Evolutionary conservation across 2,888 invertebrate genomes (phyloP), one percentile per base, ranked within the genome.

Genomic region (Cheilosia scutellata): DNA sequence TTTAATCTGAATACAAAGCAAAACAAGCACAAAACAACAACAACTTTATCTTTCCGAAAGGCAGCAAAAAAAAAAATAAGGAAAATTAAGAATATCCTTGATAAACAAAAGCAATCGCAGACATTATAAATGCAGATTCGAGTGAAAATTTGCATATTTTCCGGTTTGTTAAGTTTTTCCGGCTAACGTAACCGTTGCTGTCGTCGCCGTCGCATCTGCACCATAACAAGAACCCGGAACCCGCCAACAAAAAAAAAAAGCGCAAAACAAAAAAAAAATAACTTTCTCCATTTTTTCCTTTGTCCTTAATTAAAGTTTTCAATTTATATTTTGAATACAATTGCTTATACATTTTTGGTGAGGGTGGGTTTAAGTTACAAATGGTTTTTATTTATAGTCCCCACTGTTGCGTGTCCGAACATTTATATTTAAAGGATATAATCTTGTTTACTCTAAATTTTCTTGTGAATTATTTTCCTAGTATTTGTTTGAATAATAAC

Each of bases 161-260:
- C 83, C 83, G 79, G 83, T 84, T 84, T 84, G 79, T 84, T 84
- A 84, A 75, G 79, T 74, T 83, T 65, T 75, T 75, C 79, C 63
- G 79, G 79, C 55, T 63, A 83, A 57, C 68, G 44, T 66, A 82
- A 49, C 55, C 55, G 27, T 77, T 53, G 27, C 60, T 57, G 47
- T 47, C 68, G 65, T 76, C 47, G 29, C 47, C 47, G 55, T 72
- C 60, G 62, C 78, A 72, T 83, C 65, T 71, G 78, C 66, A 57
- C 47, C 51, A 66, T 65, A 63, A 58, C 20, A 55, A 60, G 55
- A n/a, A 77, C n/a, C 68, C 20, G 9, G n/a, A n/a, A n/a, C n/a
- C n/a, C 0, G 7, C 20, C 0, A 20, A 20, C 0, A 20, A 20
- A 20, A 20, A 20, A 20, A 51, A 42, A 66, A 51, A 27, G 11